Evolutionary conservation across 2,888 invertebrate genomes (phyloP).

Genomic region (Xiphydria camelus): DNA sequence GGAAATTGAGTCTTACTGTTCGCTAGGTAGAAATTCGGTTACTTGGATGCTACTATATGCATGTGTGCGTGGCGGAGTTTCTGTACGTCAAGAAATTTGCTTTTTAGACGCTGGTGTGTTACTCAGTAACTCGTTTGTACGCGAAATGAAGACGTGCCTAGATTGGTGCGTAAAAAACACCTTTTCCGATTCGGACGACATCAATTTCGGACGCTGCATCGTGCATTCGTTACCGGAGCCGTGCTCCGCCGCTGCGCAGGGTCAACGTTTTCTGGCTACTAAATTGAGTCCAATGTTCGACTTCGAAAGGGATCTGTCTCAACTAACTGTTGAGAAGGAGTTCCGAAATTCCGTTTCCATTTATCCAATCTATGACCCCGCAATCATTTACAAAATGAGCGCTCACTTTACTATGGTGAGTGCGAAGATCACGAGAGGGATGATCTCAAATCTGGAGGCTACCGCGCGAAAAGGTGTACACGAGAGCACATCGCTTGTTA

Average conservation of each 20-base stretch:
- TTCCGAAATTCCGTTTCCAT: slow-evolving; percentile 67
- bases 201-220: slow-evolving; percentile 87
- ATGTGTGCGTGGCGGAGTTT: too few species aligned
- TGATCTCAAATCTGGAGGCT: too few species aligned
- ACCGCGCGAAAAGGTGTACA: too few species aligned
- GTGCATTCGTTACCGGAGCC: slow-evolving; percentile 69
- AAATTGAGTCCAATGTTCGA: slow-evolving; percentile 46
- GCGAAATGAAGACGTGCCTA: slow-evolving; percentile 74
- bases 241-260: slow-evolving; percentile 66
- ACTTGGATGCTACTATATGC: neutral
- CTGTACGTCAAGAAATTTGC: too few species aligned
- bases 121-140: slow-evolving; percentile 84
- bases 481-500: too few species aligned
- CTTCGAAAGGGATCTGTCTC: slow-evolving; percentile 54
- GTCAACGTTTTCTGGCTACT: slow-evolving; percentile 36
- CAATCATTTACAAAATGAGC: slow-evolving; percentile 71
- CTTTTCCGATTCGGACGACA: slow-evolving; percentile 78
- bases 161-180: slow-evolving; percentile 91
- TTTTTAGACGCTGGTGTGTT: slow-evolving; percentile 81
- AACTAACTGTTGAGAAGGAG: slow-evolving; percentile 53
- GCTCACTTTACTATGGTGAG: slow-evolving; percentile 71
- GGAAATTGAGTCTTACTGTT: slow-evolving; percentile 68
- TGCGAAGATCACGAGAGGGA: too few species aligned
- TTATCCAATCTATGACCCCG: slow-evolving; percentile 67
- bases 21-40: slow-evolving; percentile 63